Evolutionary conservation across 1,140 invertebrate species (phyloP).

Genomic region (Hyposmocoma kahamanoa): DNA sequence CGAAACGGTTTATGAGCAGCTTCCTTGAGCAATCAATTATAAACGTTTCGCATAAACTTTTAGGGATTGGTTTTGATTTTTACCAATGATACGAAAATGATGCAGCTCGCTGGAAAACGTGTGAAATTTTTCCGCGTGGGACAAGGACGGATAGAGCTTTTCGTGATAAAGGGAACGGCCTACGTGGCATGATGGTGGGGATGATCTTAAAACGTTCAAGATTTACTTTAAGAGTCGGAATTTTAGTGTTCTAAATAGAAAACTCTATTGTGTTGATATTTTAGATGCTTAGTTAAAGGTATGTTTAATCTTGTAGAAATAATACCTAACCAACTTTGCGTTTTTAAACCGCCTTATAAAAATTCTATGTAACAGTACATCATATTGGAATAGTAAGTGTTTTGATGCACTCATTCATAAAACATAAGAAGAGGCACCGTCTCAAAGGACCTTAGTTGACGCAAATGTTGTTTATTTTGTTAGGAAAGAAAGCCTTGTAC

Average conservation of each 20-base stretch:
- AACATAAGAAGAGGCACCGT: slow-evolving; percentile 50
- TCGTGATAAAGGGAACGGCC: slow-evolving; percentile 64
- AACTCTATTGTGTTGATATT: not conserved
- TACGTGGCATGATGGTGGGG: slow-evolving; percentile 52
- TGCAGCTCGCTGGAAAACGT: slow-evolving; percentile 39
- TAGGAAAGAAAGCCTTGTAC: slow-evolving; percentile 62
- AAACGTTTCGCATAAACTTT: slow-evolving; percentile 1
- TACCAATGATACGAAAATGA: slow-evolving; percentile 26
- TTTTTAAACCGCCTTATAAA: too few species aligned
- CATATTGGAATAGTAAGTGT: slow-evolving; percentile 24
- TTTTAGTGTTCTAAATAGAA: slow-evolving; percentile 7
- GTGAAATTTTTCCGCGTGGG: slow-evolving; percentile 54
- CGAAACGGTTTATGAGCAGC: too few species aligned
- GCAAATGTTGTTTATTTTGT: slow-evolving; percentile 71
- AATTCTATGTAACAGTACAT: not conserved
- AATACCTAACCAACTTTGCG: too few species aligned
- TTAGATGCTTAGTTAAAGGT: too few species aligned
- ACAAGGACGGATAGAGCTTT: slow-evolving; percentile 62
- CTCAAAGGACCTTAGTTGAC: slow-evolving; percentile 63
- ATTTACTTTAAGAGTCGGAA: too few species aligned
- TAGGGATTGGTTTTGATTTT: slow-evolving; percentile 14
- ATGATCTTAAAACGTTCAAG: slow-evolving; percentile 67
- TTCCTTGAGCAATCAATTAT: slow-evolving; percentile 14
- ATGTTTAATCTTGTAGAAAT: too few species aligned
- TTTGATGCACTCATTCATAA: slow-evolving; percentile 62